Conservation (phyloP, 2,113 vertebrate species). For the Microtus richardsoni region DNA sequence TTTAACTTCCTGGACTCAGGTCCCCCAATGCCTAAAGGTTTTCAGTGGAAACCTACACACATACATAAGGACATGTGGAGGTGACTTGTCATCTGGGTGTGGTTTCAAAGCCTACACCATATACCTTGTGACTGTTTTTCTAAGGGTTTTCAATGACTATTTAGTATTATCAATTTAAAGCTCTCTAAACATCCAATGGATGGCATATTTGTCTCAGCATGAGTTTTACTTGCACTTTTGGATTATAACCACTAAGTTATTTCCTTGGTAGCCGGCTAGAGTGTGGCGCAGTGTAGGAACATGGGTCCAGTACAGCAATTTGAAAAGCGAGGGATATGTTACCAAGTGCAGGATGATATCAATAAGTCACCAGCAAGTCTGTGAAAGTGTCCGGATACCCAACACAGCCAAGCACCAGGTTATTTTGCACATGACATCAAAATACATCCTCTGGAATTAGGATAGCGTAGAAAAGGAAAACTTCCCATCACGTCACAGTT, state of each 20-base stretch:
- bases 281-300: not conserved
- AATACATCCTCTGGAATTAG: not conserved
- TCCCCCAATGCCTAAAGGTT: not conserved
- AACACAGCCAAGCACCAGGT: not conserved
- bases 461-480: not conserved
- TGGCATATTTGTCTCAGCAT: not conserved
- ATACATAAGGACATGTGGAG: not conserved
- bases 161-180: not conserved
- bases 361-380: not conserved
- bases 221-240: slow-evolving; percentile 15
- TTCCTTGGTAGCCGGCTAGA: not conserved
- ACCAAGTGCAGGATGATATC: not conserved
- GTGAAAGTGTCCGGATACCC: not conserved
- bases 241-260: not conserved
- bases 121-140: not conserved
- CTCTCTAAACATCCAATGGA: not conserved
- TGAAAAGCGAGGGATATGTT: not conserved
- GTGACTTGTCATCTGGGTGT: not conserved
- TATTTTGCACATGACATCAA: not conserved
- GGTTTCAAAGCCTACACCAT: not conserved
- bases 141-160: not conserved
- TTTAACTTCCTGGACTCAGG: not conserved
- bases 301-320: not conserved
- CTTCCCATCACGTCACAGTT: not conserved
- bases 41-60: not conserved